Evolutionary conservation across 2,888 invertebrate species (phyloP), one percentile per base, ranked within the genome.

Genomic region (Crematogaster levior): DNA sequence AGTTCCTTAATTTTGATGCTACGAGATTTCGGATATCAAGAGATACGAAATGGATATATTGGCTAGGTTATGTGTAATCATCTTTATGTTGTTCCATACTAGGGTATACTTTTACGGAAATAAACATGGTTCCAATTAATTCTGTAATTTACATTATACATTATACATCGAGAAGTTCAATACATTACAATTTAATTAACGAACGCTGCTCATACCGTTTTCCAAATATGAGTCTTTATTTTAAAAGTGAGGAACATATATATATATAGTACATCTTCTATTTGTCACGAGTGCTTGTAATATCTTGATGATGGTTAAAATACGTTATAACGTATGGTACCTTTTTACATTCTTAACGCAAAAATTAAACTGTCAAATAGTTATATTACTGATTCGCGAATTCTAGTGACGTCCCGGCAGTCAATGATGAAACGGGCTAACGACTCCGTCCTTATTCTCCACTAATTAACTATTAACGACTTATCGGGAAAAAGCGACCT

Each of bases 381-480:
- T n/a, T n/a, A 6, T 24, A 34, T 18, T 24, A 43, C 43, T 34
- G 56, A 56, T 70, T 70, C 53, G 40, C 68, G n/a, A 9, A 68
- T 70, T 43, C 15, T 18, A 15, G 21, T 40, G 18, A 18, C 30
- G 24, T 1, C 1, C 6, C 6, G 40, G 15, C 21, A 53, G 51
- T 56, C 30, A 30, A 70, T 77, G 70, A 43, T 83, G 53, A 77
- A 82, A 21, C 63, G 66, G 48, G 77, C 61, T 37, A 58, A 53
- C 51, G 72, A 75, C 75, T 61, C 40, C 84, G 84, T 84, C 85
- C 82, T 86, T 87, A 84, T 88, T 89, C 83, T 73, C 85, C 81
- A 80, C 86, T 84, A 89, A 89, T 89, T 89, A 85, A 86, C 84
- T 89, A 89, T 86, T 85, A 89, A 84, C 80, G 73, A 85, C 82